phyloP scores from a whole-genome alignment of 2,888 invertebrate species.

The Podotricha telesiphe region DNA sequence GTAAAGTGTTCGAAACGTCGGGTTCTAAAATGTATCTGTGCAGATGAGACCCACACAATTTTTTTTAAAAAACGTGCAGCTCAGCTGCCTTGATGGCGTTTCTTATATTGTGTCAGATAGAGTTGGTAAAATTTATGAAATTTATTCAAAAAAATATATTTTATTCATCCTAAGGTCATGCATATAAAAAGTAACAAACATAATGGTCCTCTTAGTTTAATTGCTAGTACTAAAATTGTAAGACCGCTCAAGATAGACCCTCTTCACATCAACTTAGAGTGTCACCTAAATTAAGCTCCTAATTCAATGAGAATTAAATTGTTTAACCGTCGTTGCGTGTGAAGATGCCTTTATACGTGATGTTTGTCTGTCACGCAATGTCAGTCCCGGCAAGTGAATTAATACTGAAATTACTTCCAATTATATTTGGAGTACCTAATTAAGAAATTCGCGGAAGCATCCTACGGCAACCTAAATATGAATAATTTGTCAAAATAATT shows the following conservation, averaged over 20 bases:
- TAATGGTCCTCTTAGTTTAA: not conserved
- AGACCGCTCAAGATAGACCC: slow-evolving; percentile 14
- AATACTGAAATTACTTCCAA: slow-evolving; percentile 31
- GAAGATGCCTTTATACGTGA: slow-evolving; percentile 27
- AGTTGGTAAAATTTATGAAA: too few species aligned
- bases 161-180: too few species aligned
- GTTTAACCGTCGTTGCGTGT: slow-evolving; percentile 26
- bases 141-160: too few species aligned
- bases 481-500: slow-evolving; percentile 5
- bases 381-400: slow-evolving; percentile 32
- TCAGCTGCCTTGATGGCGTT: too few species aligned
- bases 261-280: slow-evolving; percentile 23
- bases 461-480: not conserved
- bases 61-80: too few species aligned
- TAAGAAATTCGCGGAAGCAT: slow-evolving; percentile 3
- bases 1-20: too few species aligned
- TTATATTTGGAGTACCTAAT: slow-evolving; percentile 25
- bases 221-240: not conserved
- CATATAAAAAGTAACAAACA: not conserved
- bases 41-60: too few species aligned
- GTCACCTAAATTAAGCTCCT: slow-evolving; percentile 24
- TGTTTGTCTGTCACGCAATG: slow-evolving; percentile 35
- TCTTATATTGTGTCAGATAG: too few species aligned
- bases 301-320: slow-evolving; percentile 22
- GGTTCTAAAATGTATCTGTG: too few species aligned